Evolutionary conservation across 2,113 vertebrate genomes (phyloP), one percentile per base, ranked within the genome.

Genomic region (Phoxinus phoxinus): DNA sequence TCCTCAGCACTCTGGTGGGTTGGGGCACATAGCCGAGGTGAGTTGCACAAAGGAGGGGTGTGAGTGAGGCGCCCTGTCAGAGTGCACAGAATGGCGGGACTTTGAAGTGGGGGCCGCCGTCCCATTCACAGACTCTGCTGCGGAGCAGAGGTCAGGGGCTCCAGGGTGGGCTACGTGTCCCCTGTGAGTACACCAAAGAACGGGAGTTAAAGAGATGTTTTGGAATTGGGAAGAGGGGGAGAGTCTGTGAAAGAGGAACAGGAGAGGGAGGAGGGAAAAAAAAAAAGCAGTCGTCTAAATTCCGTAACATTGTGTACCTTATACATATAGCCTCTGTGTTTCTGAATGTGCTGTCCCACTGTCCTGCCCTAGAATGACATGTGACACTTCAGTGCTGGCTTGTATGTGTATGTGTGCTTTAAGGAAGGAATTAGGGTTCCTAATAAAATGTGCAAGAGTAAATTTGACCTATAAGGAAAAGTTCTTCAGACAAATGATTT

Each of bases 101-200:
- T 90, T 91, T 90, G 88, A 90, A 88, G 86, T 91, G 51, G 48
- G 48, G 84, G 41, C 48, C 69, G 46, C 73, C 67, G 25, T 88
- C 37, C 37, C 46, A 85, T 80, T 83, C 85, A 61, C 85, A 86
- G 87, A 77, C 72, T 72, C 44, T 74, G 37, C 27, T 25, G 23
- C 46, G 35, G 84, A 75, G 88, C 84, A 89, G 71, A 90, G 88
- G 85, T 87, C 85, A 88, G 81, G 69, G 78, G 83, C 90, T 86
- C 81, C 48, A 61, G 83, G 86, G 86, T 89, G 88, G 87, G 90
- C 88, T 81, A 84, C 11, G 51, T 89, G 81, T 87, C 58, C 83
- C 56, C 74, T 21, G 81, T 37, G 63, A 86, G 81, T 56, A 78
- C 79, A 85, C 73, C 67, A 84, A 53, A 77, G 67, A 76, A 83